Conservation (phyloP, 2,113 vertebrate species). For the Ictalurus furcatus region DNA sequence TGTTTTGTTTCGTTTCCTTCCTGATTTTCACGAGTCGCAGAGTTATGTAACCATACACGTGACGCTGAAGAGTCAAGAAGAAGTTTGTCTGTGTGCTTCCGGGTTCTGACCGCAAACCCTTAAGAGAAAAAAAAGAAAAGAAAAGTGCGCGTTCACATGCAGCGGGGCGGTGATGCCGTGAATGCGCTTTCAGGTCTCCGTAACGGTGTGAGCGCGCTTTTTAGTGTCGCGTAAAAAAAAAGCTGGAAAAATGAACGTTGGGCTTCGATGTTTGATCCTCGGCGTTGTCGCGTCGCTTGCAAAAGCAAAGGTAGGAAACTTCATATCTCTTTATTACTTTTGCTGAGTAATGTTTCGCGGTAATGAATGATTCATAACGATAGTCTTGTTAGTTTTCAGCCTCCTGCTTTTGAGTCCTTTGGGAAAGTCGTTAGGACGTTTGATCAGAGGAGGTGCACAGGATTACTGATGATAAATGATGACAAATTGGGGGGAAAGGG, state of each 20-base stretch:
- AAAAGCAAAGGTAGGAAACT: constrained; percentile 18
- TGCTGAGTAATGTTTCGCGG: constrained; percentile 21
- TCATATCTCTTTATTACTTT: background rate
- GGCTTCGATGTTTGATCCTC: background rate
- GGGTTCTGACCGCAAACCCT: background rate
- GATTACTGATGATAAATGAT: background rate
- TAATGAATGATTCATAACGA: constrained; percentile 27
- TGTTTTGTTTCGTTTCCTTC: background rate
- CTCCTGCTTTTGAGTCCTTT: background rate
- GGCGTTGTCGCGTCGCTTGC: background rate
- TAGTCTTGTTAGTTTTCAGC: background rate
- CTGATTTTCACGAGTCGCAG: background rate
- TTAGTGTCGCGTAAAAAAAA: background rate
- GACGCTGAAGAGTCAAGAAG: background rate
- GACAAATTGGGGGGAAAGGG: background rate
- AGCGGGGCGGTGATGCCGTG: background rate
- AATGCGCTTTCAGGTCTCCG: background rate
- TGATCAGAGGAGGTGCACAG: background rate
- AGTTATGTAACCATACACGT: background rate
- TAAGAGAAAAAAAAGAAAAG: background rate
- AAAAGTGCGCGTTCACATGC: background rate
- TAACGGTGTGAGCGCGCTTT: background rate
- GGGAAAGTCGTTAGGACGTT: background rate
- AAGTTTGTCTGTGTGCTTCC: background rate
- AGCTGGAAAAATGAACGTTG: constrained; percentile 3